phyloP scores from a whole-genome alignment of 2,113 vertebrate genomes.

The Etia nguti region DNA sequence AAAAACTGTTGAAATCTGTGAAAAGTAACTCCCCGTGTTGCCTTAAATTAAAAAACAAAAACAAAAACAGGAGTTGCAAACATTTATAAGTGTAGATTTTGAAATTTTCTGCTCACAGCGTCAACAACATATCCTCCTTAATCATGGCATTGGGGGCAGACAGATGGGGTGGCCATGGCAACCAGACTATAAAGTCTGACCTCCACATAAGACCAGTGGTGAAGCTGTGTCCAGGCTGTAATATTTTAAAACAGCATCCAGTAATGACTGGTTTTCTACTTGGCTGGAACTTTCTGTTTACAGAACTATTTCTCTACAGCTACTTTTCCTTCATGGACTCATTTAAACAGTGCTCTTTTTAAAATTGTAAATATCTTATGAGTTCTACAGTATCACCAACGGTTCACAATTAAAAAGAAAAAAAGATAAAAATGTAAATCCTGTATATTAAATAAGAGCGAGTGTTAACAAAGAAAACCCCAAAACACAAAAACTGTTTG shows the following conservation, averaged over 20 bases:
- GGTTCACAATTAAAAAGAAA: neutral
- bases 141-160: neutral
- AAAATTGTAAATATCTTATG: neutral
- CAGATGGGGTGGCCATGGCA: neutral
- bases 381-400: neutral
- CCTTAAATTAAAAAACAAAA: fast-evolving
- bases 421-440: fast-evolving
- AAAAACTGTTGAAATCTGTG: neutral
- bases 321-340: neutral
- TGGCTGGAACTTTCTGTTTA: neutral
- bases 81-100: neutral
- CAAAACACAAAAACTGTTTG: neutral
- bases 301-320: neutral
- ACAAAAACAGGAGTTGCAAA: neutral
- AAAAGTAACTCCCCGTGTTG: neutral
- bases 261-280: neutral
- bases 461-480: neutral
- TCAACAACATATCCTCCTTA: neutral
- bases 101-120: neutral
- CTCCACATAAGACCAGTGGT: neutral
- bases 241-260: neutral
- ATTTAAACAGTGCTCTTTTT: neutral
- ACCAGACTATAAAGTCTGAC: neutral
- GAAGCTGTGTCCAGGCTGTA: neutral
- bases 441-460: neutral